phyloP scores from a whole-genome alignment of 30 jellyfish, hydroid and myxozoan species.

The Mastigias papua region DNA sequence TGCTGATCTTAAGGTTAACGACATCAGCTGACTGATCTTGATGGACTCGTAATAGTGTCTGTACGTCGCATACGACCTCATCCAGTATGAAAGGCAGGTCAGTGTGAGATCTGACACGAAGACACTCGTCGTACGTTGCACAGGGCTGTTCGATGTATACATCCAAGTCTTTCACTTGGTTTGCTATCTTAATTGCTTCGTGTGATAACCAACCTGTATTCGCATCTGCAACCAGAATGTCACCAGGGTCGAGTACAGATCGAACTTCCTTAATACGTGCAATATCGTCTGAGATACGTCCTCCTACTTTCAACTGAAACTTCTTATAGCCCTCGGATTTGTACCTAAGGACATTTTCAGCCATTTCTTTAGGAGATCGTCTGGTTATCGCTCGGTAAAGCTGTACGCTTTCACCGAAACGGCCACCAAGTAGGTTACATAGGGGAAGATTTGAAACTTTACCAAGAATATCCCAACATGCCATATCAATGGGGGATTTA shows the following conservation, averaged over 20 bases:
- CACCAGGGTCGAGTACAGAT: slow-evolving; percentile 46
- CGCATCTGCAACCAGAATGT: slow-evolving; percentile 67
- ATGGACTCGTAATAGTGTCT: slow-evolving; percentile 43
- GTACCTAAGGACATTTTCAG: slow-evolving; percentile 45
- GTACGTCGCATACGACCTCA: slow-evolving; percentile 51
- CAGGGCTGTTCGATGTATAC: slow-evolving; percentile 74
- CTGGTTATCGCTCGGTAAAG: slow-evolving; percentile 62
- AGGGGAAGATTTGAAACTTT: slow-evolving; percentile 52
- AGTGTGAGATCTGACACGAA: slow-evolving; percentile 56
- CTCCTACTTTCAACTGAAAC: slow-evolving; percentile 74
- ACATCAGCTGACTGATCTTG: slow-evolving; percentile 54
- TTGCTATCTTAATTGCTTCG: slow-evolving; percentile 57
- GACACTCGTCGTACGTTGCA: slow-evolving; percentile 69
- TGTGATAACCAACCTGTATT: slow-evolving; percentile 76
- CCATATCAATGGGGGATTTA: slow-evolving; percentile 74
- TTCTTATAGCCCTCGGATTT: slow-evolving; percentile 36
- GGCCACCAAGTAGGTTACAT: slow-evolving; percentile 64
- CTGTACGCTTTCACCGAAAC: slow-evolving; percentile 62
- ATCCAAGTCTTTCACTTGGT: slow-evolving; percentile 56
- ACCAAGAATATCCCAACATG: slow-evolving; percentile 74
- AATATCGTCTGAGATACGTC: slow-evolving; percentile 52
- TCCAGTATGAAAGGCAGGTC: slow-evolving; percentile 62
- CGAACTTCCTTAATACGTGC: slow-evolving; percentile 67
- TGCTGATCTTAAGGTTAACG: slow-evolving; percentile 63
- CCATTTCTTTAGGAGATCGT: slow-evolving; percentile 51